Evolutionary conservation across 2,113 vertebrate species (phyloP).

Genomic region (Daubentonia madagascariensis): DNA sequence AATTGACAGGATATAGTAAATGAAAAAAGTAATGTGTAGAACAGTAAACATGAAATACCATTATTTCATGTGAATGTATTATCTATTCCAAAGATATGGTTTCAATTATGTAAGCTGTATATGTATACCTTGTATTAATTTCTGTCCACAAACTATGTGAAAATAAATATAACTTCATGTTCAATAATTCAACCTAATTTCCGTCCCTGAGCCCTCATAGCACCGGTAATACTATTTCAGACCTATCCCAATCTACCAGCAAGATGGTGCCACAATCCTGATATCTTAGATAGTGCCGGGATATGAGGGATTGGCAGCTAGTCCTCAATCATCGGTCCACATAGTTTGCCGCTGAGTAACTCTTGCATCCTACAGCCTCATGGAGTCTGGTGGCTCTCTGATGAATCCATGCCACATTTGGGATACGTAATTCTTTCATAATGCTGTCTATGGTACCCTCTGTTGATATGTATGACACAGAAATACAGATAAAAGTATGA

Average conservation of each 20-base stretch:
- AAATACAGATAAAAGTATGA: neutral
- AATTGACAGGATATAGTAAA: neutral
- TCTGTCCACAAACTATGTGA: neutral
- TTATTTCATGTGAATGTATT: neutral
- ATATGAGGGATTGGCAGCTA: neutral
- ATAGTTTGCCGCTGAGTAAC: neutral
- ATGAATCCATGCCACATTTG: neutral
- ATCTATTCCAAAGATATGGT: neutral
- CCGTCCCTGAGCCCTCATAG: neutral
- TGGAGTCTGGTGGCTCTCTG: neutral
- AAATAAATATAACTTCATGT: constrained; percentile 16
- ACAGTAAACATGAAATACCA: neutral
- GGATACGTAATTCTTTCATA: neutral
- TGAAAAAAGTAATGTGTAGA: neutral
- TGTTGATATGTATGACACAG: neutral
- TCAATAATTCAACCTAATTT: constrained; percentile 19
- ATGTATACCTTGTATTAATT: neutral
- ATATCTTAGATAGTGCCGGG: neutral
- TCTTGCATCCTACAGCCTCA: neutral
- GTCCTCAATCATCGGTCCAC: neutral
- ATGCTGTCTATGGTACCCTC: neutral
- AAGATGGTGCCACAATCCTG: neutral
- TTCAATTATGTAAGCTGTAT: constrained; percentile 12
- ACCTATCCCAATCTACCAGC: neutral
- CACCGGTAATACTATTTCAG: neutral